Evolutionary conservation across 2,888 invertebrate genomes (phyloP).

Genomic region (Heteromyza rotundicornis): DNA sequence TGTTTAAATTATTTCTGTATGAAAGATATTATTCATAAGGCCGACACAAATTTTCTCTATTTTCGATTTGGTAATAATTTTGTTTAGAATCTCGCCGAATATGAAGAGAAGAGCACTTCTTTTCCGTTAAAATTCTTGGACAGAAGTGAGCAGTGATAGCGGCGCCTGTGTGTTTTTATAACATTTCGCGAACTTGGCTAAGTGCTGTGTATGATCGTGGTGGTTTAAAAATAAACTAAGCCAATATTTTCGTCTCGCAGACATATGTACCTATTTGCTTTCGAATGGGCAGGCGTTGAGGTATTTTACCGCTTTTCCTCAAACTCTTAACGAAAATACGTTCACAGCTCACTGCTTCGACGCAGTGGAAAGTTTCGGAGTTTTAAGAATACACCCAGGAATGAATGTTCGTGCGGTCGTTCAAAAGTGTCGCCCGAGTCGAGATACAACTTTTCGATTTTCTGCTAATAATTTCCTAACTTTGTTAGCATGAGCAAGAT

Average conservation of each 20-base stretch:
- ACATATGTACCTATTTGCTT: not conserved
- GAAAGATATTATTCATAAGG: no score
- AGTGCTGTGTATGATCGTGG: not conserved
- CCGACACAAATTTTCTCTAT: not conserved
- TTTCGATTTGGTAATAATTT: not conserved
- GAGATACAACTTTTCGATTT: not conserved
- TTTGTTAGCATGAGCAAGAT: not conserved
- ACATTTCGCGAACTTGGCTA: conserved; percentile 19
- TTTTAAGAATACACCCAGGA: not conserved
- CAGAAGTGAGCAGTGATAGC: conserved; percentile 58
- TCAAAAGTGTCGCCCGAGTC: not conserved
- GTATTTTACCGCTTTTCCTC: not conserved
- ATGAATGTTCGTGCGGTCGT: not conserved
- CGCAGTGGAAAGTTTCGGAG: not conserved
- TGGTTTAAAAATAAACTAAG: not conserved
- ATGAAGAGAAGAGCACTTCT: conserved; percentile 35
- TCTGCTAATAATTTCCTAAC: not conserved
- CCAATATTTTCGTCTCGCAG: not conserved
- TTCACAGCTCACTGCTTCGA: not conserved
- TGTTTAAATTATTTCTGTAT: not conserved
- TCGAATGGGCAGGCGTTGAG: not conserved
- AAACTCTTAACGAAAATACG: not conserved
- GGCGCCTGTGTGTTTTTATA: conserved; percentile 47
- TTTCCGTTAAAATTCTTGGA: conserved; percentile 54
- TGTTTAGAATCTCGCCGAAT: not conserved